A percentile compares a stretch with the other conserved stretches of the same genome.
These are phyloP conservation scores for Clamator glandarius DNA, from an alignment of 2,797 vertebrate genomes.

Conservation along the genomic window DNA sequence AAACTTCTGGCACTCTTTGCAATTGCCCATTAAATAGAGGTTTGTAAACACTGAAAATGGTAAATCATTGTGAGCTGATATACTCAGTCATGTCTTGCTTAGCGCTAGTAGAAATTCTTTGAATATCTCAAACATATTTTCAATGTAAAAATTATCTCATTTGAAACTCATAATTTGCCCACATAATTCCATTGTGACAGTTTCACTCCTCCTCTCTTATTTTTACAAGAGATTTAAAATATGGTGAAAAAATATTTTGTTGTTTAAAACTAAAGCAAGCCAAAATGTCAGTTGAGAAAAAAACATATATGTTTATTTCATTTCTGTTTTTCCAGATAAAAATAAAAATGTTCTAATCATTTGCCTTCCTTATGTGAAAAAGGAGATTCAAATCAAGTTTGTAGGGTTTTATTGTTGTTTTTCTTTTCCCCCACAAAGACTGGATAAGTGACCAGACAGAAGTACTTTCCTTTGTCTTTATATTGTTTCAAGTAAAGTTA, in stretches of 20 bases:
- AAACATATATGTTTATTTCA: not conserved
- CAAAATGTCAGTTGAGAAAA: not conserved
- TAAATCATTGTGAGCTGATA: not conserved
- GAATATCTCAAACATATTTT: not conserved
- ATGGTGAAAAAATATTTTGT: not conserved
- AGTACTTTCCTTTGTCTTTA: not conserved
- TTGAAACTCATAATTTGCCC: not conserved
- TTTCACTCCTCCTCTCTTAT: not conserved
- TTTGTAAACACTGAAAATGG: not conserved
- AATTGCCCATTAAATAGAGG: not conserved
- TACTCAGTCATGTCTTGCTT: not conserved
- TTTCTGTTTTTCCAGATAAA: not conserved
- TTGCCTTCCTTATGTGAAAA: not conserved
- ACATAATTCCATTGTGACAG: not conserved
- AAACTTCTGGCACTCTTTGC: not conserved
- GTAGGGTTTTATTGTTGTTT: not conserved
- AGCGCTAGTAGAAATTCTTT: not conserved
- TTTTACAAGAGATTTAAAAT: not conserved
- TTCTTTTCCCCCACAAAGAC: not conserved
- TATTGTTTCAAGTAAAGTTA: not conserved
- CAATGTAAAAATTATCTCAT: not conserved
- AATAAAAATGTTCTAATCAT: not conserved
- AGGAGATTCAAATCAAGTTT: not conserved
- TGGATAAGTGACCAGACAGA: not conserved
- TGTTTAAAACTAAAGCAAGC: not conserved